Base-by-base conservation (phyloP, 2,888 invertebrate genomes). In the Drosophila borealis region DNA sequence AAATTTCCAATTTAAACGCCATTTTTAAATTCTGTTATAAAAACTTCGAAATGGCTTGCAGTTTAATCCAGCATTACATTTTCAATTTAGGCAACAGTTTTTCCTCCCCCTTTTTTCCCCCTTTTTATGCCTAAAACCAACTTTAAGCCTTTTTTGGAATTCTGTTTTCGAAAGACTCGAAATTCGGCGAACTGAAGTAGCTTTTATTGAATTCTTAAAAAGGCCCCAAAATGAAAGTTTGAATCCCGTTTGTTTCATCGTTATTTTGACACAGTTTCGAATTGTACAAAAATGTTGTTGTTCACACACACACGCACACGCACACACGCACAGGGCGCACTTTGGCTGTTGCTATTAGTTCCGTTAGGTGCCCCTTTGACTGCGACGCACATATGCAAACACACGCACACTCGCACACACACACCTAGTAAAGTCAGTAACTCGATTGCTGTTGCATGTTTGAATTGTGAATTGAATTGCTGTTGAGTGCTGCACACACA, bases 381-480 rank as follows among this genome's bases (percentile, higher is more conserved):
- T 77, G 55, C 57, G 83, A 66, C 87, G 61, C 44, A 68, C 45
- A 82, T 48, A 79, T 70, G 71, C 70, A 74, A 62, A 76, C 67
- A 71, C 69, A n/a, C 11, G 61, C 45, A 78, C 55, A 77, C 51
- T 44, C 70, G 71, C 68, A 74, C 65, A 82, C 65, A 66, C 54
- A 37, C 34, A 57, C 65, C 25, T 29, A 33, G 14, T 33, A 42
- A 65, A 81, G 60, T 68, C 68, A 33, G 80, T 68, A 83, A 78
- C 81, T 87, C 81, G 87, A 78, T 84, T 89, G 88, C 83, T 80
- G 78, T 85, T 89, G 86, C 89, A 88, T 85, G 80, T 88, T 88
- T 88, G 86, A 80, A 85, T 89, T 83, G 87, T 63, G 63, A 89
- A 83, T 83, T 89, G 88, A 89, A 89, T 83, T 88, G 89, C 78